phyloP scores from a whole-genome alignment of 35 echinoderm and acorn worm species.

The Diadema setosum region DNA sequence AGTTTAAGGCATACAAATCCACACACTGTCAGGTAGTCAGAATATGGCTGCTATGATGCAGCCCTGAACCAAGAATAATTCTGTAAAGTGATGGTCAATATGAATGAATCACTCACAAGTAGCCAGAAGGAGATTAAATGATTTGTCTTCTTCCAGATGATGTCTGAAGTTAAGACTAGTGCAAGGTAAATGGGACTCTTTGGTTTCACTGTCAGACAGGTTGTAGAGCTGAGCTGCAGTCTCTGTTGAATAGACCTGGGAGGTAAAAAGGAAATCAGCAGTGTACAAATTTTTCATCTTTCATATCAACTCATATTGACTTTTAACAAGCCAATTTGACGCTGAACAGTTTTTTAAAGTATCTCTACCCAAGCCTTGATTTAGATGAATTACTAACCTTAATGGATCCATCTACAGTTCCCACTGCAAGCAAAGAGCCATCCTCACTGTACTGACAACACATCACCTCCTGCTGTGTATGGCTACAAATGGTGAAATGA shows the following conservation, averaged over 20 bases:
- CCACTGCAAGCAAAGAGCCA: slow-evolving; percentile 72
- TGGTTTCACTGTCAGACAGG: slow-evolving; percentile 77
- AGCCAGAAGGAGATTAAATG: slow-evolving; percentile 72
- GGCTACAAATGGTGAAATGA: neutral
- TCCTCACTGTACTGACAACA: slow-evolving; percentile 95
- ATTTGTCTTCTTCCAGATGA: slow-evolving; percentile 62
- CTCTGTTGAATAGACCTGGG: slow-evolving; percentile 76
- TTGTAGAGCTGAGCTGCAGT: slow-evolving; percentile 69
- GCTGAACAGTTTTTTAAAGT: neutral
- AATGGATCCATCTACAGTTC: slow-evolving; percentile 78
- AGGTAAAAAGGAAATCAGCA: slow-evolving; percentile 18
- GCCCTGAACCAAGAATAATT: no score
- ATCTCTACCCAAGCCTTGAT: neutral
- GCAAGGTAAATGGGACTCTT: slow-evolving; percentile 68
- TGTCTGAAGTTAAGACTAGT: slow-evolving; percentile 92
- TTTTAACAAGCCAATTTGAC: neutral
- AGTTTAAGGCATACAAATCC: no score
- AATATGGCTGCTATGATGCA: no score
- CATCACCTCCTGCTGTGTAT: slow-evolving; percentile 74
- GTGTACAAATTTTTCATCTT: no score
- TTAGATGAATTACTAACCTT: slow-evolving; percentile 44
- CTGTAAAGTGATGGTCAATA: neutral
- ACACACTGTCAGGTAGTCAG: no score
- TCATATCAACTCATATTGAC: no score
- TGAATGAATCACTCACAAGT: slow-evolving; percentile 79